Percentiles rank a stretch among this genome's conserved stretches.
These are phyloP conservation scores for Asarcornis scutulata DNA, from an alignment of 2,113 vertebrate species.

Conservation along the genomic window DNA sequence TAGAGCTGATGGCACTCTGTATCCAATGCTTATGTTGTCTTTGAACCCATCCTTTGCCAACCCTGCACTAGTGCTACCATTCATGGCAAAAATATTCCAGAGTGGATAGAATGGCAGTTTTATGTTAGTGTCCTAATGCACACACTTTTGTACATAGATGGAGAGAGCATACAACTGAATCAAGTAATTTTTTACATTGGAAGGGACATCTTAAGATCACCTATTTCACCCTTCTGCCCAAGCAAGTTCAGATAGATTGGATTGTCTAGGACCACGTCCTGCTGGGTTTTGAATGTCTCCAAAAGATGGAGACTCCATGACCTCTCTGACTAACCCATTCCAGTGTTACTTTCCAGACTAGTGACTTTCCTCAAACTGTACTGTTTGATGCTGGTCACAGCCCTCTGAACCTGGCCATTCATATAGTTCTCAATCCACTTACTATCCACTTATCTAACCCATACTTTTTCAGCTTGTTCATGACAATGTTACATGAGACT, in stretches of 20 bases:
- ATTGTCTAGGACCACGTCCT: background rate
- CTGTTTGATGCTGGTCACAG: background rate
- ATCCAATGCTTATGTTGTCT: background rate
- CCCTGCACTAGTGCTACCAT: background rate
- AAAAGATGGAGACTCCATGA: background rate
- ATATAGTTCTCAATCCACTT: background rate
- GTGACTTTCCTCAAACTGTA: background rate
- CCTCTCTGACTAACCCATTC: background rate
- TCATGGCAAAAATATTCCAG: background rate
- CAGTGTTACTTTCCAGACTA: background rate
- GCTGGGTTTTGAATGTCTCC: background rate
- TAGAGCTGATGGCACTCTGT: background rate
- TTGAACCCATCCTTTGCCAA: background rate
- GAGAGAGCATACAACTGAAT: background rate
- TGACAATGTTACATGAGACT: no score
- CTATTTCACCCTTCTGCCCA: background rate
- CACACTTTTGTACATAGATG: accelerated
- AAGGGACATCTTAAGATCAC: background rate
- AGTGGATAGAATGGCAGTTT: background rate
- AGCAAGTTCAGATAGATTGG: background rate
- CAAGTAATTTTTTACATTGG: background rate
- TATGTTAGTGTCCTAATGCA: background rate
- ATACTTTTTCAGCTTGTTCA: no score
- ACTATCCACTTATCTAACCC: no score
- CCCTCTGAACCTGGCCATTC: background rate